Conservation (phyloP, 2,797 vertebrate species). For the Neosilurus hyrtlii region DNA sequence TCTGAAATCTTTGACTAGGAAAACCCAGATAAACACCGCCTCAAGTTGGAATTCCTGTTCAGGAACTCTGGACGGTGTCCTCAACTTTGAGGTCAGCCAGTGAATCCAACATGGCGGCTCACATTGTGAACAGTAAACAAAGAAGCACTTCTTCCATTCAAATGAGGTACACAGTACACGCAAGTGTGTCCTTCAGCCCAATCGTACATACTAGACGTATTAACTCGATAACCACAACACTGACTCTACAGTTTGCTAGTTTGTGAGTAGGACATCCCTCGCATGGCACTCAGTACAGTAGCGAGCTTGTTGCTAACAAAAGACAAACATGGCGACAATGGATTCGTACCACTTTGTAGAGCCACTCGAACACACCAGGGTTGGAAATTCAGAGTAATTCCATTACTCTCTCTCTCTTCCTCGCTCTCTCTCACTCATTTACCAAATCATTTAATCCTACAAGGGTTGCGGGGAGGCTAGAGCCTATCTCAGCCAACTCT, state of each 20-base stretch:
- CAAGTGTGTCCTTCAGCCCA: neutral
- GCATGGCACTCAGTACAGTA: neutral
- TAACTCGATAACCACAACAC: neutral
- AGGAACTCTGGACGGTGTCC: neutral
- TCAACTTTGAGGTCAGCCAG: neutral
- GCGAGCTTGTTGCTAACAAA: neutral
- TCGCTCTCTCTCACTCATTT: no score
- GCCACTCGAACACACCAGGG: neutral
- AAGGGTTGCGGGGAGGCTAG: no score
- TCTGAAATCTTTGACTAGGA: neutral
- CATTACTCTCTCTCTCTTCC: no score
- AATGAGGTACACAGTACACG: neutral
- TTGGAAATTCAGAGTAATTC: neutral
- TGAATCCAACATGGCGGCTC: neutral
- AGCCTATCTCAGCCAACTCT: no score
- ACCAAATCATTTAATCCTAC: no score
- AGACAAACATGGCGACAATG: neutral
- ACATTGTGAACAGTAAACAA: neutral
- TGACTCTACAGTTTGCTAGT: neutral
- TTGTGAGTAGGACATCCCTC: neutral
- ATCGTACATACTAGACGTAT: neutral
- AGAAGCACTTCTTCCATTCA: neutral
- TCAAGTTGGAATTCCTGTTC: neutral
- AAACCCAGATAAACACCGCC: neutral
- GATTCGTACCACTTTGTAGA: neutral